These are phyloP conservation scores for Ptilonorhynchus violaceus DNA, from an alignment of 2,113 vertebrate species.

Conservation along the genomic window DNA sequence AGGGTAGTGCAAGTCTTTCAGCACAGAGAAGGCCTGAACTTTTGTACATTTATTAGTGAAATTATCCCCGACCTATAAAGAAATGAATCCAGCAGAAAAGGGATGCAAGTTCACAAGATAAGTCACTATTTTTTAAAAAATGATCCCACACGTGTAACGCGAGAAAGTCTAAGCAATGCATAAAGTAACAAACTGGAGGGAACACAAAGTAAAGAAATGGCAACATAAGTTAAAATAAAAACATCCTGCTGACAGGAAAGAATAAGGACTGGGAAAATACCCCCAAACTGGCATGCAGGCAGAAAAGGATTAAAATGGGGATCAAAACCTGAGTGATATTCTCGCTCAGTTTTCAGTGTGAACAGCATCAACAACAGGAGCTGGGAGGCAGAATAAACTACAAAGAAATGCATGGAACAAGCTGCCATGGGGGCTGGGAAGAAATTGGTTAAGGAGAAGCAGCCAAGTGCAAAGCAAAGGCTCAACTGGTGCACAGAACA, in stretches of 20 bases:
- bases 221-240: not conserved
- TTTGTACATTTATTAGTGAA: not conserved
- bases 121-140: not conserved
- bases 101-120: not conserved
- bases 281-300: not conserved
- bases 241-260: not conserved
- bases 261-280: not conserved
- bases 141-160: accelerated
- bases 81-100: not conserved
- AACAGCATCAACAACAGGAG: not conserved
- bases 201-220: not conserved
- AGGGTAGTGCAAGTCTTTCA: not conserved
- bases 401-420: not conserved
- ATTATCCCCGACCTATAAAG: not conserved
- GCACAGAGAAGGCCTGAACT: not conserved
- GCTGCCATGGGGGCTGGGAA: not conserved
- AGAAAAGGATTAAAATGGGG: not conserved
- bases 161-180: not conserved
- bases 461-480: not conserved
- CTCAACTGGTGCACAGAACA: not conserved
- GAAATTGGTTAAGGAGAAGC: not conserved
- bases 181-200: not conserved
- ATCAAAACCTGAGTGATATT: not conserved
- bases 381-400: not conserved
- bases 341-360: not conserved